phyloP scores from a whole-genome alignment of 2,888 invertebrate species.

The Leucophora obtusa region DNA sequence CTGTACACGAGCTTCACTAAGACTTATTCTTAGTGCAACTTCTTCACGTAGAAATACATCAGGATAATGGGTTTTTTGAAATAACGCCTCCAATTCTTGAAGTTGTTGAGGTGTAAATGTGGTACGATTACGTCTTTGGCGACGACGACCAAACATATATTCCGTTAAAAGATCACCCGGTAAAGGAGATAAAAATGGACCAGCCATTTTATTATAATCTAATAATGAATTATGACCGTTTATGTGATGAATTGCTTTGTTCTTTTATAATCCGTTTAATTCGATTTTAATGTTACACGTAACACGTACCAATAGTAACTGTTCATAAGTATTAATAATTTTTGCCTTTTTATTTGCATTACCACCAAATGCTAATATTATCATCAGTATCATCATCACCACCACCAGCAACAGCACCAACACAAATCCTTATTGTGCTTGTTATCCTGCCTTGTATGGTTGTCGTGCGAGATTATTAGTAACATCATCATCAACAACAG shows the following conservation, averaged over 20 bases:
- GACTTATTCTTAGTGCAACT: constrained; percentile 92
- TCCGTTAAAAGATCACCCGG: constrained; percentile 93
- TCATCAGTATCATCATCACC: constrained; percentile 35
- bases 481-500: constrained; percentile 43
- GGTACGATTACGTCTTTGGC: constrained; percentile 93
- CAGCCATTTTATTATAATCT: constrained; percentile 83
- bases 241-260: not conserved
- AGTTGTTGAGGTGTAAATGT: constrained; percentile 96
- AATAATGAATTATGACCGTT: not conserved
- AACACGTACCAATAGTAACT: constrained; percentile 65
- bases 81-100: constrained; percentile 92
- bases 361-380: constrained; percentile 63
- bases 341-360: constrained; percentile 66
- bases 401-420: not conserved
- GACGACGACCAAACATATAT: constrained; percentile 93
- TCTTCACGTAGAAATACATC: constrained; percentile 91
- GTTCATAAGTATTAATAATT: constrained; percentile 65
- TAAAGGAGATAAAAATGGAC: constrained; percentile 90
- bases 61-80: constrained; percentile 96
- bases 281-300: constrained; percentile 47
- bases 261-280: constrained; percentile 20
- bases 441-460: constrained; percentile 50
- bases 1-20: constrained; percentile 95
- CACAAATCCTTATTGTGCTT: constrained; percentile 23
- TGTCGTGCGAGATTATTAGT: constrained; percentile 64